These are phyloP conservation scores for Passerculus sandwichensis DNA, from an alignment of 2,797 vertebrate genomes.

Conservation along the genomic window DNA sequence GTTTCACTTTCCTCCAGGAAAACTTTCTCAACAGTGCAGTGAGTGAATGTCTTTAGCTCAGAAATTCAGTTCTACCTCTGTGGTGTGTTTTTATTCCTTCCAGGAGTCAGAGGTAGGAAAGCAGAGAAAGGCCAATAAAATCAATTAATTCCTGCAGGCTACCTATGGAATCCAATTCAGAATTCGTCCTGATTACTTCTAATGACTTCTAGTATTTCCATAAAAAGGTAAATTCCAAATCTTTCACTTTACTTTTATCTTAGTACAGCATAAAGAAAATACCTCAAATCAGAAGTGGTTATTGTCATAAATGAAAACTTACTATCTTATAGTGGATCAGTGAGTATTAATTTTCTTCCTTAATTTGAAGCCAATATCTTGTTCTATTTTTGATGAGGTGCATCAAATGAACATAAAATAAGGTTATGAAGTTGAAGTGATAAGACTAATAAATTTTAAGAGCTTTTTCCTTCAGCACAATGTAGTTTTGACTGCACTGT, in stretches of 20 bases:
- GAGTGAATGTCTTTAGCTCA: not conserved
- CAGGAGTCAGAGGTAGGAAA: not conserved
- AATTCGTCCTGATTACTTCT: not conserved
- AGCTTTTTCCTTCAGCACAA: not conserved
- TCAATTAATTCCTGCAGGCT: not conserved
- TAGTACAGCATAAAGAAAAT: not conserved
- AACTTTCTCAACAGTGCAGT: not conserved
- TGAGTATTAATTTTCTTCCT: slow-evolving; percentile 12
- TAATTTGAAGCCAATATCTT: not conserved
- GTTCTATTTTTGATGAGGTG: not conserved
- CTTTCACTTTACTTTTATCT: slow-evolving; percentile 1
- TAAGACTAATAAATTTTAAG: not conserved
- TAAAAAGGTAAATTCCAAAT: not conserved
- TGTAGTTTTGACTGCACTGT: not conserved
- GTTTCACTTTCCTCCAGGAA: not conserved
- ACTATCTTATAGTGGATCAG: not conserved
- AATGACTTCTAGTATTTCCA: not conserved
- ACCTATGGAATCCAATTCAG: not conserved
- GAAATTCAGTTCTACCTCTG: not conserved
- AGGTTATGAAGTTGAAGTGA: not conserved
- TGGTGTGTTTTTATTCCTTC: not conserved
- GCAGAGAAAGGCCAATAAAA: not conserved
- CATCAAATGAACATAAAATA: not conserved
- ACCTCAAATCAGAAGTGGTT: not conserved
- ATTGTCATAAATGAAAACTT: not conserved